Base-by-base conservation (phyloP, 2,888 invertebrate species). In the Lamellibrachia satsuma region DNA sequence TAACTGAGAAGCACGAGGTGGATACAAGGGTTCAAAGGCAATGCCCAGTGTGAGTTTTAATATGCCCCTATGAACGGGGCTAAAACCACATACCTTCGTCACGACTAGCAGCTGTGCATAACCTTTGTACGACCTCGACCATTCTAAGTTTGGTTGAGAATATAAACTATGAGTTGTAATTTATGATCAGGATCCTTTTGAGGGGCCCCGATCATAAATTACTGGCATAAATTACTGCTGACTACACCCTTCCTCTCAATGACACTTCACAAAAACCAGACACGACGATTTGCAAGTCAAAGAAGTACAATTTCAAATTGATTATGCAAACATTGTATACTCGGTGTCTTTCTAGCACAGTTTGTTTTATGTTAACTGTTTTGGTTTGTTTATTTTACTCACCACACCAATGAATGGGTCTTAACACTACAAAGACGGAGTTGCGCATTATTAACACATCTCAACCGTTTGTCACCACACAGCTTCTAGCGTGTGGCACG, bases 131-230 rank as follows among this genome's bases (percentile, higher is more conserved):
- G 75, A 75, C 75, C 75, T 22, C 75, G 9, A 75, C 22, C 75
- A 15, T 22, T 75, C 22, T n/a, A 75, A n/a, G 75, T 75, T n/a
- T 75, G 15, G 15, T 11, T 75, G n/a, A 75, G 75, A 75, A 75
- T 75, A 75, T 75, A 75, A 75, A 75, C 75, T 75, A 75, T 7
- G 75, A 75, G 75, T 75, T 75, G 75, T 75, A 75, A 75, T 75
- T 75, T 75, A 75, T 75, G 75, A 75, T 75, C 75, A 15, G 22
- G 75, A 75, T 75, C 75, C 75, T 75, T 75, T 75, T 4, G 75
- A 75, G 75, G 15, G 75, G 75, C n/a, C 75, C 75, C 22, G 75
- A 75, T 75, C 75, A 75, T 75, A 75, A 75, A 75, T 75, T 75
- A 75, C 75, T 75, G 2, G n/a, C 75, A 75, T 75, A 75, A 75